Evolutionary conservation across 2,888 invertebrate genomes (phyloP).

Genomic region (Temnothorax rugatulus): DNA sequence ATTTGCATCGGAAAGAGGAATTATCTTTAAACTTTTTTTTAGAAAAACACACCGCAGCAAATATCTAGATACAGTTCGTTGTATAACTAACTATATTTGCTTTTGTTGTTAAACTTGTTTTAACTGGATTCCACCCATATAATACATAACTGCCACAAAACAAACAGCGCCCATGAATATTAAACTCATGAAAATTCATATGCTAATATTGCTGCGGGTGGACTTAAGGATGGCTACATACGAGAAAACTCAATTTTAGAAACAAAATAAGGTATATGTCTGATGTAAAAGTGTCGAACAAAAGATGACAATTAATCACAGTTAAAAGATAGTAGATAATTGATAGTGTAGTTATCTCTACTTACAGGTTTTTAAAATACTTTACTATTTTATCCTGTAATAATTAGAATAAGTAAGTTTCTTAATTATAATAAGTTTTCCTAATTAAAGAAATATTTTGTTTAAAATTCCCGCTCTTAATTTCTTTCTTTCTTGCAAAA

Average conservation of each 20-base stretch:
- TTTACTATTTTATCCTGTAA: background rate
- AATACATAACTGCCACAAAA: slow-evolving; percentile 20
- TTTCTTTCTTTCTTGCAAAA: background rate
- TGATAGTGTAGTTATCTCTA: background rate
- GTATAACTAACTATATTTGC: background rate
- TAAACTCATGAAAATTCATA: slow-evolving; percentile 51
- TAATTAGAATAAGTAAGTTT: background rate
- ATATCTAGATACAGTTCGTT: background rate
- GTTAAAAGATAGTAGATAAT: background rate
- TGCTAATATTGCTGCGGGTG: slow-evolving; percentile 22
- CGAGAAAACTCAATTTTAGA: slow-evolving; percentile 11
- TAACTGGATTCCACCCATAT: background rate
- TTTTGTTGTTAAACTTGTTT: slow-evolving; percentile 37
- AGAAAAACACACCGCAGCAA: background rate
- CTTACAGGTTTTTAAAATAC: background rate
- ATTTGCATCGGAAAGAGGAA: background rate
- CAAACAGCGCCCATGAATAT: slow-evolving; percentile 39
- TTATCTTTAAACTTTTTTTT: background rate
- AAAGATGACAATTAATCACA: background rate
- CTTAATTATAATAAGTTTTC: no score
- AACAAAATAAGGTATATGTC: background rate
- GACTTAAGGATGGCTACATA: slow-evolving; percentile 5
- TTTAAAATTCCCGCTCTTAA: background rate
- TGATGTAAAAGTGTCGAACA: background rate
- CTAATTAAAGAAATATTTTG: background rate